These are phyloP conservation scores for Dryobotodes eremita DNA, from an alignment of 2,888 invertebrate genomes.

Conservation along the genomic window DNA sequence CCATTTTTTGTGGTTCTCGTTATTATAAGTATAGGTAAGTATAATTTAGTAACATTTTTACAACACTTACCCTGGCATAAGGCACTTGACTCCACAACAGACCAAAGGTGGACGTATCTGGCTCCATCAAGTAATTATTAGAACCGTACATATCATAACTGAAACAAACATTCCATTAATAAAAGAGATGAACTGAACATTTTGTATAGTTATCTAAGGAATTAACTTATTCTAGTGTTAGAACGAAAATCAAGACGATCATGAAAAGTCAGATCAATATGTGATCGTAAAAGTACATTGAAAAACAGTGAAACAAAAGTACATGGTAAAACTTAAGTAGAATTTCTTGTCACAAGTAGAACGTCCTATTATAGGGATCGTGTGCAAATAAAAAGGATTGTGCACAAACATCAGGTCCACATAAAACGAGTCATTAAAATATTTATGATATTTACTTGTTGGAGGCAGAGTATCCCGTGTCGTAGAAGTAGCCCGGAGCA, in stretches of 20 bases:
- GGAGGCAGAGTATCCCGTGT: slow-evolving; percentile 74
- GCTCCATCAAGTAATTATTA: slow-evolving; percentile 80
- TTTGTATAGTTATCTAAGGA: background rate
- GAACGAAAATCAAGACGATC: background rate
- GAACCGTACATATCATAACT: slow-evolving; percentile 83
- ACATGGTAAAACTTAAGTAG: background rate
- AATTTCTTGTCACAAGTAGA: background rate
- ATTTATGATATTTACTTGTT: slow-evolving; percentile 74
- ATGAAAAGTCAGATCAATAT: background rate
- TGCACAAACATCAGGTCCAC: background rate
- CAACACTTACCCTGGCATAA: slow-evolving; percentile 81
- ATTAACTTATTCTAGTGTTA: slow-evolving; percentile 9
- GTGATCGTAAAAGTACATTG: slow-evolving; percentile 9
- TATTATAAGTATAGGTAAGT: background rate
- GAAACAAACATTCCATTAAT: slow-evolving; percentile 62
- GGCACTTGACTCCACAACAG: slow-evolving; percentile 87
- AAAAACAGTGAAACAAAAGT: no score
- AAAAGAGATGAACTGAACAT: background rate
- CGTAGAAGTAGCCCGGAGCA: slow-evolving; percentile 85
- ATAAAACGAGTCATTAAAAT: background rate
- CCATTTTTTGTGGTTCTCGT: background rate
- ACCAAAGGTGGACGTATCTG: slow-evolving; percentile 81
- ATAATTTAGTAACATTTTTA: background rate
- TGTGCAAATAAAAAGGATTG: background rate
- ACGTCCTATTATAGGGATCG: background rate